Evolutionary conservation across 2,113 vertebrate species (phyloP).

Genomic region (Heterocephalus glaber): DNA sequence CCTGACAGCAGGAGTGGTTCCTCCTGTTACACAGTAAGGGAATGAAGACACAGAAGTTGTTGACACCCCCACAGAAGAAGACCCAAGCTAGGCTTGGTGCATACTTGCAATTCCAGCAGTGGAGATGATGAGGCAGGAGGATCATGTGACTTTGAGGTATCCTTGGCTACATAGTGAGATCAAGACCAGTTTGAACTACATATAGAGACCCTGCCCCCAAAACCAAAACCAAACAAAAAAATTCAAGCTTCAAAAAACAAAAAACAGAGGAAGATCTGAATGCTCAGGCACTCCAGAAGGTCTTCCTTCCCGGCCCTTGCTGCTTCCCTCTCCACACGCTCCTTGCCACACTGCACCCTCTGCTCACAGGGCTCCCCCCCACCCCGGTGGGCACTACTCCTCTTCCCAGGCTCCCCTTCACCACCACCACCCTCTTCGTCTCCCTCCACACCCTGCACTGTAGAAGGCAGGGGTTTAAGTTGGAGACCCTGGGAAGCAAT

Average conservation of each 20-base stretch:
- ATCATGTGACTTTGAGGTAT: too few species aligned
- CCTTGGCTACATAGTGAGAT: too few species aligned
- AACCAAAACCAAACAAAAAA: too few species aligned
- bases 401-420: neutral
- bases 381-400: neutral
- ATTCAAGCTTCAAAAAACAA: too few species aligned
- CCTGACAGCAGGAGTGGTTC: neutral
- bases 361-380: neutral
- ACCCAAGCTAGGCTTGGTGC: too few species aligned
- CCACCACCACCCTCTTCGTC: neutral
- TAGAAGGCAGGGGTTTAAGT: neutral
- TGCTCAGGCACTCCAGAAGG: neutral
- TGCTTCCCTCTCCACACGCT: neutral
- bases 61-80: too few species aligned
- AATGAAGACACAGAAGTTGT: too few species aligned
- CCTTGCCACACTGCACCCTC: neutral
- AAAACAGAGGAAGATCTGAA: too few species aligned
- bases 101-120: too few species aligned
- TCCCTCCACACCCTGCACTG: neutral
- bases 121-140: too few species aligned
- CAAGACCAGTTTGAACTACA: too few species aligned
- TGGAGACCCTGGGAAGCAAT: neutral
- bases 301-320: neutral
- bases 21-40: neutral
- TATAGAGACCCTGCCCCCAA: too few species aligned